Evolutionary conservation across 2,888 invertebrate genomes (phyloP).

Genomic region (Ceriagrion tenellum): DNA sequence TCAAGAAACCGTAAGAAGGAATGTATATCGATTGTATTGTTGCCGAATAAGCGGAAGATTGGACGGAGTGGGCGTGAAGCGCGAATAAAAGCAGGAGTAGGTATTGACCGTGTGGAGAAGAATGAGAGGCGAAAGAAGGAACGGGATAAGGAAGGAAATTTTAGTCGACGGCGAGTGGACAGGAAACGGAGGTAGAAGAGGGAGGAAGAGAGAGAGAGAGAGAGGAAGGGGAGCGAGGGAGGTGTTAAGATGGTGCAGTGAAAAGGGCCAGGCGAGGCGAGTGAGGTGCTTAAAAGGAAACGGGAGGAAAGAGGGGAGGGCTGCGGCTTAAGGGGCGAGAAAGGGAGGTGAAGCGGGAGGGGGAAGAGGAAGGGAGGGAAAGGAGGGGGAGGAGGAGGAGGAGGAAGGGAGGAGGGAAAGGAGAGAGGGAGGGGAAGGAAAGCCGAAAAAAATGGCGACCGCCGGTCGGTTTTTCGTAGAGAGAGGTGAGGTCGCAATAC

Average conservation of each 20-base stretch:
- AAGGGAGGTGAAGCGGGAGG: not conserved
- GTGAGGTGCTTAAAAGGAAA: slow-evolving; percentile 8
- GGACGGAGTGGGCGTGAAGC: not conserved
- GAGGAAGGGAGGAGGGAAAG: not conserved
- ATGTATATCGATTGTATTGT: too few species aligned
- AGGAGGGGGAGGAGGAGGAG: not conserved
- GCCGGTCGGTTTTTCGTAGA: not conserved
- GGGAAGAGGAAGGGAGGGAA: not conserved
- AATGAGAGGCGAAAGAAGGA: not conserved
- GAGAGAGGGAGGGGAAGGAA: not conserved
- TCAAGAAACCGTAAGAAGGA: too few species aligned
- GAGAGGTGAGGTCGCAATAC: not conserved
- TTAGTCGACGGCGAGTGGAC: not conserved
- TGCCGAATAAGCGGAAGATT: too few species aligned
- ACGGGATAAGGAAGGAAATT: not conserved
- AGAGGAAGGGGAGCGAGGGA: not conserved
- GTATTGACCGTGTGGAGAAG: not conserved
- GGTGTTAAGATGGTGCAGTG: not conserved
- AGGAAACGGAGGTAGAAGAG: not conserved
- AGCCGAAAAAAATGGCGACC: not conserved
- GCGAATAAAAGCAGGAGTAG: not conserved
- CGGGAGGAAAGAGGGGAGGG: not conserved
- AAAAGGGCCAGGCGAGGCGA: not conserved
- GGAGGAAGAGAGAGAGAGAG: not conserved
- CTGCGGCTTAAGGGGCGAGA: not conserved